Conservation (phyloP, 2,888 invertebrate species). For the Sinhomidia bicolor region DNA sequence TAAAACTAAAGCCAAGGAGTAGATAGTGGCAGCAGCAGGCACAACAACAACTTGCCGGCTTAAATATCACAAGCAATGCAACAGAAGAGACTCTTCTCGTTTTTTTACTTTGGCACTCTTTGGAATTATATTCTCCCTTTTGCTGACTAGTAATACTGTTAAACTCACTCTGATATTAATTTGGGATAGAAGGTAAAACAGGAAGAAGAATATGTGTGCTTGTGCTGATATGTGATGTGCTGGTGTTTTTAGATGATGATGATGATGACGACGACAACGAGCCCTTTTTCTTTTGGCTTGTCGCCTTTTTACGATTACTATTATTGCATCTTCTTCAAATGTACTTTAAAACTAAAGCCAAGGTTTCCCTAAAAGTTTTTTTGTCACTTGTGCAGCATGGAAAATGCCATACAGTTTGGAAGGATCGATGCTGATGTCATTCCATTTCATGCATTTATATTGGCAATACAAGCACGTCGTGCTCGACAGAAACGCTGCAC, state of each 20-base stretch:
- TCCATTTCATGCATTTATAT: constrained; percentile 30
- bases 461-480: background rate
- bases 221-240: too few species aligned
- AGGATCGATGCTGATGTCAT: constrained; percentile 17
- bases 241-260: background rate
- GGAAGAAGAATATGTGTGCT: background rate
- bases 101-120: too few species aligned
- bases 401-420: too few species aligned
- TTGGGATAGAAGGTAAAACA: constrained; percentile 21
- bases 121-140: too few species aligned
- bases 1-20: constrained; percentile 12
- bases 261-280: background rate
- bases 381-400: background rate
- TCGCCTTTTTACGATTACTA: constrained; percentile 33
- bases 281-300: background rate
- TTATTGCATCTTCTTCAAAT: constrained; percentile 13
- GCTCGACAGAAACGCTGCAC: constrained; percentile 12
- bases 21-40: too few species aligned
- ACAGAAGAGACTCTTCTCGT: too few species aligned
- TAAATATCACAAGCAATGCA: too few species aligned
- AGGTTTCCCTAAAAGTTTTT: background rate
- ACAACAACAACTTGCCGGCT: too few species aligned
- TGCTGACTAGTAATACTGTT: too few species aligned
- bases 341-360: constrained; percentile 1
- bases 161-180: too few species aligned